Base-by-base conservation (phyloP, 2,113 vertebrate genomes). In the Xiphophorus maculatus region DNA sequence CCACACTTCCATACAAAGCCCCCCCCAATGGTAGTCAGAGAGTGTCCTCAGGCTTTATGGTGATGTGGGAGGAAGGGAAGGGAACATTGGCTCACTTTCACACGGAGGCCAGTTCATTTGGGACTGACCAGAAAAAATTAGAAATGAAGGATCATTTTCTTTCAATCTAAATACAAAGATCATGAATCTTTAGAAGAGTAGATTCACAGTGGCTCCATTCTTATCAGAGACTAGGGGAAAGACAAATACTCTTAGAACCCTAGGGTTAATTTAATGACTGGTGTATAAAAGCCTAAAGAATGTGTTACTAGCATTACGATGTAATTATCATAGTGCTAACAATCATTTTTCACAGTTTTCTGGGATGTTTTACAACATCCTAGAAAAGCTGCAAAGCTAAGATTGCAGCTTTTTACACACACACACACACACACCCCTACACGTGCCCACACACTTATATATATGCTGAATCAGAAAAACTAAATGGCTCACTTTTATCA, bases 21-120 rank as follows among this genome's bases (percentile, higher is more conserved):
- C 25, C 32, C 51, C 51, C 51, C 51, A 58, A 28, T 58, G 54
- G 67, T 87, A 77, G 82, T 85, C 83, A 80, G 63, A 86, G 84
- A 44, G 12, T 89, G 90, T 87, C 93, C 88, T 79, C 71, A 48
- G 89, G 92, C 87, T 65, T 64, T 71, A 42, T 72, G 68, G 67
- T 84, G 76, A 80, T 81, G 74, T 60, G 27, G 73, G 40, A 44
- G 44, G 65, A 35, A 75, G 54, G 17, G 63, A 40, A 51, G 54
- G 17, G 63, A 40, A 51, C 40, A 64, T 48, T 12, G 29, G 70
- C 32, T 86, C 76, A 76, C 60, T 84, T 87, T 84, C 77, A 85
- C 87, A 88, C 77, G 60, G 66, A 87, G 75, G 27, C 81, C 76
- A 75, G 81, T 82, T 90, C 73, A 37, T 90, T 83, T 76, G 73